Conservation (phyloP, 2,888 invertebrate genomes). For the Caenorhabditis afra region DNA sequence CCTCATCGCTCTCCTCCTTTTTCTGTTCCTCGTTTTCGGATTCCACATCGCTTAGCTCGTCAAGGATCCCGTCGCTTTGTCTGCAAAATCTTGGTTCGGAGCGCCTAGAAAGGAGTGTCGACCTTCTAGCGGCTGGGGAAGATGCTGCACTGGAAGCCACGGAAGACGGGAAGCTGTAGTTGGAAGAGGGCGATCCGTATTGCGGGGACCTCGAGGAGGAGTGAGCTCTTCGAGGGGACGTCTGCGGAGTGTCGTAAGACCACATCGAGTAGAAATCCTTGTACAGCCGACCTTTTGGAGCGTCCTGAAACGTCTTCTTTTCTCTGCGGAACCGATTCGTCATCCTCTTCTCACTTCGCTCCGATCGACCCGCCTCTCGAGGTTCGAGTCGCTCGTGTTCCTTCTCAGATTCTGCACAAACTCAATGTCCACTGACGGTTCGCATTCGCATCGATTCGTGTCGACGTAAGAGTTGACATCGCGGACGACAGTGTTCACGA, state of each 20-base stretch:
- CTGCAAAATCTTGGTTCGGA: slow-evolving; percentile 18
- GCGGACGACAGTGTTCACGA: slow-evolving; percentile 66
- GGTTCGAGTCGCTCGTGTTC: not conserved
- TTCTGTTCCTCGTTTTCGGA: slow-evolving; percentile 40
- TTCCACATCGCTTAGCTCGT: slow-evolving; percentile 54
- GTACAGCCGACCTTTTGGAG: slow-evolving; percentile 39
- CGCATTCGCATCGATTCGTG: slow-evolving; percentile 53
- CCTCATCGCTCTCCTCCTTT: slow-evolving; percentile 23
- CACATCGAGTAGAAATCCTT: slow-evolving; percentile 64
- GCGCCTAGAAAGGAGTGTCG: not conserved
- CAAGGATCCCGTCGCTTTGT: slow-evolving; percentile 45
- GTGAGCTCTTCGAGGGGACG: slow-evolving; percentile 41
- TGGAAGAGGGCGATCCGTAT: slow-evolving; percentile 30
- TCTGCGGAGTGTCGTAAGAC: slow-evolving; percentile 58
- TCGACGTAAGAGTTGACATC: slow-evolving; percentile 64
- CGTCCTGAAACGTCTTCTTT: slow-evolving; percentile 4
- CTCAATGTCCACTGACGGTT: slow-evolving; percentile 43
- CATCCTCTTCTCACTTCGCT: slow-evolving; percentile 14
- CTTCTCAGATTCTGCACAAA: slow-evolving; percentile 36
- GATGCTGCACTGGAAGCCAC: slow-evolving; percentile 53
- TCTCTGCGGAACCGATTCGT: too few relatives aligned
- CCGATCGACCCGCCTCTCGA: not conserved
- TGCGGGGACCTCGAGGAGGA: slow-evolving; percentile 53
- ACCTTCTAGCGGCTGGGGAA: slow-evolving; percentile 35
- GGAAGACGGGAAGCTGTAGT: slow-evolving; percentile 46